Conservation (phyloP, 1,140 invertebrate genomes). For the Brachionus plicatilis region DNA sequence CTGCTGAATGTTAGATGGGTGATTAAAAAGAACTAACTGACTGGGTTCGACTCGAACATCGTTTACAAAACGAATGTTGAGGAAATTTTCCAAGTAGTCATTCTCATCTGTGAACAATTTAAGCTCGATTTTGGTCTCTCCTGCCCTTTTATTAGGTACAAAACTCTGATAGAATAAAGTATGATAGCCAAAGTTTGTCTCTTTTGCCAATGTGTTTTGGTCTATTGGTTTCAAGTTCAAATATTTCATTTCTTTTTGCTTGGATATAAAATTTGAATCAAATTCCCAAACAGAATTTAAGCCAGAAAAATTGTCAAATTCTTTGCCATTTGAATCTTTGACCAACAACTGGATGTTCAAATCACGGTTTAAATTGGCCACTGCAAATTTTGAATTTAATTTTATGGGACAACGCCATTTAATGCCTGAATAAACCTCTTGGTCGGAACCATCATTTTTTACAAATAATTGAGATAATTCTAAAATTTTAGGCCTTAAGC, state of each 20-base stretch:
- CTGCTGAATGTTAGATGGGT: not conserved
- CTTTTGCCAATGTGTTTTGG: not conserved
- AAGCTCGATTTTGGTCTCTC: not conserved
- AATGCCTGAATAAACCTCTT: not conserved
- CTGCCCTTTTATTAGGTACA: not conserved
- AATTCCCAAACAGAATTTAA: not conserved
- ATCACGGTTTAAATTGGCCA: not conserved
- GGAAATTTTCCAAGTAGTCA: not conserved
- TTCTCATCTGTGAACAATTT: not conserved
- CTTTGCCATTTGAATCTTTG: not conserved
- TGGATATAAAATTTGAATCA: not conserved
- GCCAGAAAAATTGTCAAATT: conserved; percentile 11
- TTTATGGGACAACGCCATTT: conserved; percentile 18
- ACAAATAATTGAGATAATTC: conserved; percentile 2
- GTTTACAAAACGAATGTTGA: not conserved
- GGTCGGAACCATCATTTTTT: not conserved
- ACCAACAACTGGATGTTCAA: not conserved
- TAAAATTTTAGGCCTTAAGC: not conserved
- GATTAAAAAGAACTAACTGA: not conserved
- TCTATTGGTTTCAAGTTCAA: not conserved
- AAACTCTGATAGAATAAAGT: not conserved
- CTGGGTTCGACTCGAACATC: not conserved
- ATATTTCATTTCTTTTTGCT: not conserved
- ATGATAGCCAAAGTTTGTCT: not conserved
- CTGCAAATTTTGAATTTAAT: not conserved